Evolutionary conservation across 2,113 vertebrate species (phyloP), one percentile per base, ranked within the genome.

Genomic region (Manacus vitellinus): DNA sequence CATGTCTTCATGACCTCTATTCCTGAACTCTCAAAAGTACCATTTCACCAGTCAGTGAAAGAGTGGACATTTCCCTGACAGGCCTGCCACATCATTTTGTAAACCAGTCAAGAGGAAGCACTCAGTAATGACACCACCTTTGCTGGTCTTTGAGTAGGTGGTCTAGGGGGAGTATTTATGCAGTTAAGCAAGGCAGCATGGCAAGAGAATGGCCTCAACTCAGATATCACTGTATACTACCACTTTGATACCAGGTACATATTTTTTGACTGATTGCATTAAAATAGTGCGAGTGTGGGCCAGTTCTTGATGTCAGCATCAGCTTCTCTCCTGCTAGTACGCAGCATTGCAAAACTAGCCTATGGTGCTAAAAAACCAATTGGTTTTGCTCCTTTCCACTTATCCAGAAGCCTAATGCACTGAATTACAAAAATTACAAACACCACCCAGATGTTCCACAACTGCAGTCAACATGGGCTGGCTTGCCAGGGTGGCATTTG

Each of bases 181-280:
- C 54, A 82, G 35, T 73, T 68, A 52, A 83, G 77, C n/a, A 87
- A 92, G 30, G 59, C 46, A 85, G 46, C 23, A 55, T 1, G 14
- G 22, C 28, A 79, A 68, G 28, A 80, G n/a, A 44, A 58, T 21
- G 18, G 30, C 19, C 27, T 18, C 51, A 59, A 23, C 33, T 51
- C 35, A 59, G 16, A 1, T 20, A 58, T 28, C 47, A 44, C 30
- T 1, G 0, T 12, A 35, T 0, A 9, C 22, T n/a, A 56, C 4
- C 22, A 37, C 43, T 72, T 27, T n/a, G 43, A 46, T 30, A 47
- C 6, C n/a, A 83, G 22, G 13, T 41, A 2, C 19, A 52, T 12
- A 0, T 37, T 46, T 90, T 74, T 23, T 79, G 62, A 89, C 1
- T 23, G 14, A 78, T 24, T 63, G 25, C 33, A 70, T 77, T 85